A percentile compares a stretch with the other conserved stretches of the same genome.
These are phyloP conservation scores for Thymallus thymallus DNA, from an alignment of 2,113 vertebrate species.

Conservation along the genomic window DNA sequence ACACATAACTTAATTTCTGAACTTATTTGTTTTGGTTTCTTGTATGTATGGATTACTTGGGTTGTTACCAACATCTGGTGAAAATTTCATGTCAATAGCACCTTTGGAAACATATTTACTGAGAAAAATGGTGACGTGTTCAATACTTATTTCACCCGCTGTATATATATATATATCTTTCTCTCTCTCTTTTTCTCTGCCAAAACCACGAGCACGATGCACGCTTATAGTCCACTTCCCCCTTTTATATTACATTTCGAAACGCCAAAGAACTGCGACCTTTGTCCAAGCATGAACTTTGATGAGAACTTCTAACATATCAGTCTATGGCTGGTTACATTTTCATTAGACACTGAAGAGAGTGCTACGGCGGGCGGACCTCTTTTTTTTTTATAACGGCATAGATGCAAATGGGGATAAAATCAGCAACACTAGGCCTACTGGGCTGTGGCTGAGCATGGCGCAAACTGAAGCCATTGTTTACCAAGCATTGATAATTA, in stretches of 20 bases:
- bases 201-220: slow-evolving; percentile 25
- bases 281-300: slow-evolving; percentile 27
- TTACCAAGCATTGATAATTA: slow-evolving; percentile 63
- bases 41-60: no score
- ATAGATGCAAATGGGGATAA: slow-evolving; percentile 58
- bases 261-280: neutral
- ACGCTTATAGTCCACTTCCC: no score
- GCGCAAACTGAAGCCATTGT: slow-evolving; percentile 51
- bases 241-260: neutral
- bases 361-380: no score
- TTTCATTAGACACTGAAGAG: slow-evolving; percentile 66
- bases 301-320: slow-evolving; percentile 45
- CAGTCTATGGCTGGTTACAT: slow-evolving; percentile 51
- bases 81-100: no score
- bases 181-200: no score
- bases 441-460: slow-evolving; percentile 27
- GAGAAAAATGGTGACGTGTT: no score
- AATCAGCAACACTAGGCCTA: slow-evolving; percentile 39
- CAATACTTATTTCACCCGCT: no score
- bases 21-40: no score
- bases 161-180: no score
- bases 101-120: no score
- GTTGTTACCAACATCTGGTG: no score
- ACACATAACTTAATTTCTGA: no score
- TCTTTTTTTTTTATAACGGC: slow-evolving; percentile 52